A percentile compares a stretch with the other conserved stretches of the same genome.
Conservation (phyloP, 2,113 vertebrate genomes). For the Neotoma lepida region DNA sequence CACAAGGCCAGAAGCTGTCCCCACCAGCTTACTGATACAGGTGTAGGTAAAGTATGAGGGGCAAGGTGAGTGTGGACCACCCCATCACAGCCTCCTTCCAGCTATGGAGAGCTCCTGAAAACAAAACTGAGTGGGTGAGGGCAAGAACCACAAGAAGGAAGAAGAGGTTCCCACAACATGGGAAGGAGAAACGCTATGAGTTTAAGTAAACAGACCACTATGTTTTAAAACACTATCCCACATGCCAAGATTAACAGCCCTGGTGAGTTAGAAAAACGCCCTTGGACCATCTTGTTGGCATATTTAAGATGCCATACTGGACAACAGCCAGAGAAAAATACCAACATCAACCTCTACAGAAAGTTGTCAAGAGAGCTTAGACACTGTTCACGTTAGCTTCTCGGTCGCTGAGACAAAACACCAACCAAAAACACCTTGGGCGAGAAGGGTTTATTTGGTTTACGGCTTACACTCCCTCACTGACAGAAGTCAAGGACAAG, state of each 20-base stretch:
- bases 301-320: not conserved
- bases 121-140: not conserved
- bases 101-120: not conserved
- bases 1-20: rapidly evolving
- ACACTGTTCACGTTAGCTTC: not conserved
- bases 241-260: not conserved
- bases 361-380: not conserved
- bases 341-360: not conserved
- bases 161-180: not conserved
- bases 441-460: not conserved
- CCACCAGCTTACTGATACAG: not conserved
- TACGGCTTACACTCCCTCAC: not conserved
- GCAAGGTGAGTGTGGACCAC: no score
- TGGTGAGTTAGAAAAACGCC: not conserved
- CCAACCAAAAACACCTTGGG: not conserved
- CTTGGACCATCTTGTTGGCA: not conserved
- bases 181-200: not conserved
- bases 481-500: not conserved
- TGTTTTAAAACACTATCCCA: not conserved
- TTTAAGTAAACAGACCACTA: not conserved
- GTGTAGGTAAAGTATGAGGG: no score
- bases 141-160: not conserved
- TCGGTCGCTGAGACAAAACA: not conserved
- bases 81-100: not conserved
- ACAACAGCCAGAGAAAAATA: not conserved